Base-by-base conservation (phyloP, 1,140 invertebrate genomes). In the Drosophila pandora region DNA sequence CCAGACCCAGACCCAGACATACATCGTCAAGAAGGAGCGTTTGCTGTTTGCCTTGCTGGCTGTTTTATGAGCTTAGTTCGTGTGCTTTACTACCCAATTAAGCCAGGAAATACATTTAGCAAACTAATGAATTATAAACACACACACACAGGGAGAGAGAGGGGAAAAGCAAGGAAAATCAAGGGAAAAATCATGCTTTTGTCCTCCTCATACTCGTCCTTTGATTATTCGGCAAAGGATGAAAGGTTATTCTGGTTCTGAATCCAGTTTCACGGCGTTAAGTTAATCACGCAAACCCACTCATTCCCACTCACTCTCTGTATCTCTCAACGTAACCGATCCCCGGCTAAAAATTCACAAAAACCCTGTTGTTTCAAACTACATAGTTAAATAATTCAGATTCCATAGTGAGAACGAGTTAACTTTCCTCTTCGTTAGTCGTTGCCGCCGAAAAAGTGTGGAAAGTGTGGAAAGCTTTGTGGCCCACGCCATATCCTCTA, bases 61-160 rank as follows among this genome's bases (percentile, higher is more conserved):
- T 64, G 71, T 61, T 79, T 74, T 78, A 82, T 78, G 79, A 77
- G 57, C 79, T 78, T 62, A 82, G 63, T 75, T 63, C 73, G 79
- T 71, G 58, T 68, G 72, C 78, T 71, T 77, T 78, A 55, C 77
- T 64, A 70, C 49, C 61, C 81, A 82, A 87, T 87, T 88, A 82
- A 87, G 83, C 62, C 72, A 47, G 65, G 62, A 79, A 82, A 88
- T 78, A 87, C 74, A 82, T 87, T 87, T 88, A 82, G 76, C 71
- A 79, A 88, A 78, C 71, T 87, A 76, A 87, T 82, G 79, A 82
- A 81, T 87, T 72, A 88, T 65, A 82, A 88, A 88, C 75, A 82
- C 47, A 70, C 67, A 69, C 53, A 72, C 56, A 47, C 22, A 39
- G 49, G 41, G 22, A 45, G 2, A 7, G 13, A n/a, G 39, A 13